These are phyloP conservation scores for Gulo gulo DNA, from an alignment of 2,113 vertebrate species.

Conservation along the genomic window DNA sequence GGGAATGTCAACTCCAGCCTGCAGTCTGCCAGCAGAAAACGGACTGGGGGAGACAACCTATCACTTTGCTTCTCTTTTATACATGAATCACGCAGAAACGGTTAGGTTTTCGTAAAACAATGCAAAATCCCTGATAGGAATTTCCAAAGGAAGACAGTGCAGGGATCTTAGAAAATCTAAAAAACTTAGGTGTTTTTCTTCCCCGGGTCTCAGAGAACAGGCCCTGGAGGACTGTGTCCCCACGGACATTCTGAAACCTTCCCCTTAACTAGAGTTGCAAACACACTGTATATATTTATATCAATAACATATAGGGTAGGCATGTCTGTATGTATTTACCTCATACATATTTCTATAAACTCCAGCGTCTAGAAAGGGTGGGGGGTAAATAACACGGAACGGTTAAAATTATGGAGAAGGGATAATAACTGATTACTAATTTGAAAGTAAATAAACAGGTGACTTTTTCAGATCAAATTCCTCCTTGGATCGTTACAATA, in stretches of 20 bases:
- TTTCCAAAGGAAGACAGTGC: neutral
- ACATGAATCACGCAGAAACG: neutral
- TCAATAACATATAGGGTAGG: conserved; percentile 63
- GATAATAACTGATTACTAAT: conserved; percentile 77
- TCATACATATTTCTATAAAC: conserved; percentile 72
- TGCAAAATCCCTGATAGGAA: neutral
- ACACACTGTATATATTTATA: conserved; percentile 52
- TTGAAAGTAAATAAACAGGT: conserved; percentile 83
- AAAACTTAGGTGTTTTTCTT: neutral
- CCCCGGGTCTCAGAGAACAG: neutral
- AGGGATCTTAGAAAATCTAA: neutral
- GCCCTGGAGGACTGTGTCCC: neutral
- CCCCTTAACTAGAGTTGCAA: neutral
- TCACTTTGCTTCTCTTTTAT: neutral
- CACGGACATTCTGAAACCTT: conserved; percentile 40
- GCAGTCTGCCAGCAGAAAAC: neutral
- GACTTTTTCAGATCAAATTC: conserved; percentile 83
- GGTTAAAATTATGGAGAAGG: conserved; percentile 71
- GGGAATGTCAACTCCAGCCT: neutral
- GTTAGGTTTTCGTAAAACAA: conserved; percentile 3
- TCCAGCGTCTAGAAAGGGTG: conserved; percentile 56
- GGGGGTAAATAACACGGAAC: conserved; percentile 76
- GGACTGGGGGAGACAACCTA: neutral
- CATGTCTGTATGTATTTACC: conserved; percentile 71
- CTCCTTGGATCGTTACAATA: conserved; percentile 87